Conservation (phyloP, 2,797 vertebrate genomes). For the Gallinago solitaria region DNA sequence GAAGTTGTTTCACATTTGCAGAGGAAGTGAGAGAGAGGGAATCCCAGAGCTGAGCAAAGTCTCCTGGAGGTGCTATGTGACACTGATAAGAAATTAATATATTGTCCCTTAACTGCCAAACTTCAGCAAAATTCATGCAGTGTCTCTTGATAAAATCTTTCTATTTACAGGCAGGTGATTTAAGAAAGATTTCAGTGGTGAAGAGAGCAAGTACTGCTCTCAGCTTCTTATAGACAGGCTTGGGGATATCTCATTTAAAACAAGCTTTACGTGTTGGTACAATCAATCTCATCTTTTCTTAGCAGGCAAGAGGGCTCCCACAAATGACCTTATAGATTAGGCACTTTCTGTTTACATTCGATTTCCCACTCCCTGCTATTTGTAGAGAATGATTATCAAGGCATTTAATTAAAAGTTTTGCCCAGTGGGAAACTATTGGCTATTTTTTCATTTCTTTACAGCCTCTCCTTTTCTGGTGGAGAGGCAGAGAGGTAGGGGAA, state of each 20-base stretch:
- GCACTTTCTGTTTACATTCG: slow-evolving; percentile 51
- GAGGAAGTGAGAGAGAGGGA: neutral
- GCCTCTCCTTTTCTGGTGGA: slow-evolving; percentile 7
- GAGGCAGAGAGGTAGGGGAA: neutral
- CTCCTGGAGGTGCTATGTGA: neutral
- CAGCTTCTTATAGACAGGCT: neutral
- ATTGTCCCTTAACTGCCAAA: neutral
- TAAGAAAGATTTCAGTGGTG: neutral
- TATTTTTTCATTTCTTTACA: slow-evolving; percentile 61
- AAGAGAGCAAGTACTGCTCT: neutral
- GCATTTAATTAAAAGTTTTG: slow-evolving; percentile 68
- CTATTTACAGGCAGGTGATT: neutral
- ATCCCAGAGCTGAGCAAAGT: neutral
- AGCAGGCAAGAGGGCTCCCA: slow-evolving; percentile 21
- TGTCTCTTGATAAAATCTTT: neutral
- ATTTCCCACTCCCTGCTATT: slow-evolving; percentile 50
- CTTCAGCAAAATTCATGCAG: neutral
- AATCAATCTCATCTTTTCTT: slow-evolving; percentile 52
- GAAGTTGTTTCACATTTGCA: neutral
- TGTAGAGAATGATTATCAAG: slow-evolving; percentile 63
- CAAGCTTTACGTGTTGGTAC: neutral
- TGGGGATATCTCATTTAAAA: neutral
- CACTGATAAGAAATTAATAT: neutral
- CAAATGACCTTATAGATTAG: slow-evolving; percentile 59
- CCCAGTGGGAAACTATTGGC: slow-evolving; percentile 25